Base-by-base conservation (phyloP, 2,797 vertebrate genomes). In the Hoplostethus mediterraneus region DNA sequence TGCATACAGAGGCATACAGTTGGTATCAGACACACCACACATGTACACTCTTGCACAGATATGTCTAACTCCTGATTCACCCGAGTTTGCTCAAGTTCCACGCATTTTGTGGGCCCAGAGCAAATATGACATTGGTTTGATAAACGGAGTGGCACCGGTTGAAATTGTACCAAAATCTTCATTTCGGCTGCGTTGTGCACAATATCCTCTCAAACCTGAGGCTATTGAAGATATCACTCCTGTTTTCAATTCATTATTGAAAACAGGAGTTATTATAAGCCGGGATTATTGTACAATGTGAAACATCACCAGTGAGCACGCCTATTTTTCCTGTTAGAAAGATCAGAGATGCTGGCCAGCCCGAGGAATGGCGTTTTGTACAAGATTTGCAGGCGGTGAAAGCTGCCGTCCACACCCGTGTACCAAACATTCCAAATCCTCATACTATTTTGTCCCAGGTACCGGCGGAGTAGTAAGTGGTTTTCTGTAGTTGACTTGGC, bases 331-430 rank as follows among this genome's bases (percentile, higher is more conserved):
- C 56, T 14, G 42, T 45, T 6, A 61, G 9, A 36, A 45, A 47
- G 33, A 61, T 47, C 44, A 6, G 59, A 5, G 59, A 47, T 16
- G 25, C 25, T 9, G 40, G 59, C 10, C 42, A 61, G 12, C 40
- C 17, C 1, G 21, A 12, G 1, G 59, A 61, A 14, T 67, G 64
- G 64, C 14, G 64, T 4, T 67, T 67, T 45, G 64, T 55, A 4
- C 64, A 55, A 25, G 64, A 67, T 10, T 12, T 54, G 9, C 33
- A 53, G 17, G 38, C 52, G 4, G n/a, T 66, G 8, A 66, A 66
- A 10, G 17, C n/a, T 10, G 63, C 63, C 7, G 36, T 55, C 0
- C 17, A 42, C 1, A 16, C 8, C 2, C n/a, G 36, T 4, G 51
- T 17, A 2, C 52, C 64, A 44, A 36, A 51, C 21, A 48, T 67